phyloP scores from a whole-genome alignment of 92 coral and sea anemone species.

The Epizoanthus fatuus region DNA sequence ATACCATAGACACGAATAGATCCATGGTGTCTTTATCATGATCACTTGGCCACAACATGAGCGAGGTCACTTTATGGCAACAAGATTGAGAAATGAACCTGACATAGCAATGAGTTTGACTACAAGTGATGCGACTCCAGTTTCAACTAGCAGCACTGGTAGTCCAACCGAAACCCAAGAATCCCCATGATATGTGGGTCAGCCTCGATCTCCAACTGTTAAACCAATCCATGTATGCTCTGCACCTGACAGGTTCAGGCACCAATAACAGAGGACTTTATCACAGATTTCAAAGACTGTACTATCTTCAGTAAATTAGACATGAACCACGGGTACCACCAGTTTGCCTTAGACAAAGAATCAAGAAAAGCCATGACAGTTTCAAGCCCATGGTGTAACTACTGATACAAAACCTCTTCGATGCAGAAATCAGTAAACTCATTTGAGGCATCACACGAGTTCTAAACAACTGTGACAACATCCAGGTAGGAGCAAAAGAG shows the following conservation, averaged over 20 bases:
- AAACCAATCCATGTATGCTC: slow-evolving; percentile 41
- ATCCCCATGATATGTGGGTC: slow-evolving; percentile 28
- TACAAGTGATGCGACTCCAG: too few species aligned
- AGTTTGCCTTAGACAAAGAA: slow-evolving; percentile 46
- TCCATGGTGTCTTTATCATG: too few species aligned
- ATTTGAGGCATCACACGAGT: slow-evolving; percentile 66
- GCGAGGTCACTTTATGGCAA: too few species aligned
- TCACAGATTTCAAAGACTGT: slow-evolving; percentile 14
- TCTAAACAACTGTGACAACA: slow-evolving; percentile 73
- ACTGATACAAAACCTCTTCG: slow-evolving; percentile 60
- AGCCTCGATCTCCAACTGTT: slow-evolving; percentile 56
- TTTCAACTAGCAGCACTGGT: background rate
- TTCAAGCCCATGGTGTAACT: slow-evolving; percentile 67
- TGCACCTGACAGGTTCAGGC: slow-evolving; percentile 69
- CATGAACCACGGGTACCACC: background rate
- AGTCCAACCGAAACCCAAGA: slow-evolving; percentile 70
- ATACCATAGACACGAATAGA: too few species aligned
- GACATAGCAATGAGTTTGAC: too few species aligned
- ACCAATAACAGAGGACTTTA: slow-evolving; percentile 68
- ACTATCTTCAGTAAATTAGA: background rate
- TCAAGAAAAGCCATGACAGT: slow-evolving; percentile 62
- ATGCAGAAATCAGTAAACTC: slow-evolving; percentile 50
- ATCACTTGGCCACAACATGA: too few species aligned
- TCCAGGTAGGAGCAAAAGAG: slow-evolving; percentile 48
- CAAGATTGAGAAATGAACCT: too few species aligned